Conservation (phyloP, 2,113 vertebrate species). For the Spermophilus dauricus region DNA sequence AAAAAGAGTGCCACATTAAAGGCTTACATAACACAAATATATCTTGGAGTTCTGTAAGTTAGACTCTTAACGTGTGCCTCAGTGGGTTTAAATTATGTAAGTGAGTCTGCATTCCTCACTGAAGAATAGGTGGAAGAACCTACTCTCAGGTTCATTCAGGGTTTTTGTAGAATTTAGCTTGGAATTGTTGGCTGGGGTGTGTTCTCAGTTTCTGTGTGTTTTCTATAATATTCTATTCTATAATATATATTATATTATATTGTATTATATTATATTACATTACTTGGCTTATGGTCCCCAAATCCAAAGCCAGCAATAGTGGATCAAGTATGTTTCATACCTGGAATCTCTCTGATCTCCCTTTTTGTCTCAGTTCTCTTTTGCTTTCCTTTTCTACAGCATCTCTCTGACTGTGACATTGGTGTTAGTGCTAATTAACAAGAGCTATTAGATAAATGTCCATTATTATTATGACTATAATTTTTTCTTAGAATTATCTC, state of each 20-base stretch:
- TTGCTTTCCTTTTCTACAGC: background rate
- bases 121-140: background rate
- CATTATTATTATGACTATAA: background rate
- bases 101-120: background rate
- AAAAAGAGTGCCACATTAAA: background rate
- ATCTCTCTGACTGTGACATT: background rate
- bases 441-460: background rate
- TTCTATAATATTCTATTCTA: too few relatives aligned
- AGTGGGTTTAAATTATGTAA: background rate
- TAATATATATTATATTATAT: too few relatives aligned
- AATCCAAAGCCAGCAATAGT: background rate
- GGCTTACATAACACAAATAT: background rate
- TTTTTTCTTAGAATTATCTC: background rate
- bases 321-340: background rate
- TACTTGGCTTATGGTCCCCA: background rate
- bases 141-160: background rate
- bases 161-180: background rate
- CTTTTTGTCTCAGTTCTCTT: background rate
- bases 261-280: too few relatives aligned
- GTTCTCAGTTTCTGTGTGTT: background rate
- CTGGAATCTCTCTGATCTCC: background rate
- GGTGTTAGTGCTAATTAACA: background rate
- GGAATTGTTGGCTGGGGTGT: accelerated
- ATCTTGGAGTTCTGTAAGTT: background rate
- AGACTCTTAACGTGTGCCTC: background rate